These are phyloP conservation scores for Ariolimax columbianus DNA, from an alignment of 2,888 invertebrate genomes.

Conservation along the genomic window DNA sequence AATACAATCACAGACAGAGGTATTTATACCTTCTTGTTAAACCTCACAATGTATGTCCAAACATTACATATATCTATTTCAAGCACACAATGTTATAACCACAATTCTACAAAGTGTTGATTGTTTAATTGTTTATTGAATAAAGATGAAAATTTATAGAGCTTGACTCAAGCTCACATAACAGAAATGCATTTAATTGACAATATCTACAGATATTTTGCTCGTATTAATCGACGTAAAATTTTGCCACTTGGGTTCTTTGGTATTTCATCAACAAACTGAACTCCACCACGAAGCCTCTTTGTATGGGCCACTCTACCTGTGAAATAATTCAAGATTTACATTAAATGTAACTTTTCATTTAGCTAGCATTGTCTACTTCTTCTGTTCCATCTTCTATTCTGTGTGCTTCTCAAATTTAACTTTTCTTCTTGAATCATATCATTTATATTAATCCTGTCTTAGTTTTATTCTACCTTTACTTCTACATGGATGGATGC, in stretches of 20 bases:
- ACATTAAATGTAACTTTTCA: neutral
- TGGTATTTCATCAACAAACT: conserved; percentile 63
- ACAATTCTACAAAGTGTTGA: too few relatives aligned
- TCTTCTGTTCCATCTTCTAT: neutral
- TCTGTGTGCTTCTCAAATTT: neutral
- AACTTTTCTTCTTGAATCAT: neutral
- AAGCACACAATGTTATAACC: too few relatives aligned
- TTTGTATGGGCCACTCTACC: conserved; percentile 67
- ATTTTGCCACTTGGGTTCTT: conserved; percentile 68
- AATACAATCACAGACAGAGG: too few relatives aligned
- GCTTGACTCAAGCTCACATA: too few relatives aligned
- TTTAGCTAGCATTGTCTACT: too few relatives aligned
- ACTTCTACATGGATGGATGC: too few relatives aligned
- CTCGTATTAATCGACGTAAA: conserved; percentile 56
- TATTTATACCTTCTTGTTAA: too few relatives aligned
- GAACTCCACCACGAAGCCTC: conserved; percentile 66
- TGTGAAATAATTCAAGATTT: conserved; percentile 52
- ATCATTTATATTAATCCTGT: neutral
- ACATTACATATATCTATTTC: too few relatives aligned
- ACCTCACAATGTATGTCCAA: too few relatives aligned
- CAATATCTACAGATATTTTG: conserved; percentile 22
- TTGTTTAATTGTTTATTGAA: too few relatives aligned
- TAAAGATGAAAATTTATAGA: too few relatives aligned
- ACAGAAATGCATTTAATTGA: neutral
- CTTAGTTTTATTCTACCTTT: neutral